Evolutionary conservation across 53 echinoderm and acorn worm genomes (phyloP).

Genomic region (Mesocentrotus franciscanus): DNA sequence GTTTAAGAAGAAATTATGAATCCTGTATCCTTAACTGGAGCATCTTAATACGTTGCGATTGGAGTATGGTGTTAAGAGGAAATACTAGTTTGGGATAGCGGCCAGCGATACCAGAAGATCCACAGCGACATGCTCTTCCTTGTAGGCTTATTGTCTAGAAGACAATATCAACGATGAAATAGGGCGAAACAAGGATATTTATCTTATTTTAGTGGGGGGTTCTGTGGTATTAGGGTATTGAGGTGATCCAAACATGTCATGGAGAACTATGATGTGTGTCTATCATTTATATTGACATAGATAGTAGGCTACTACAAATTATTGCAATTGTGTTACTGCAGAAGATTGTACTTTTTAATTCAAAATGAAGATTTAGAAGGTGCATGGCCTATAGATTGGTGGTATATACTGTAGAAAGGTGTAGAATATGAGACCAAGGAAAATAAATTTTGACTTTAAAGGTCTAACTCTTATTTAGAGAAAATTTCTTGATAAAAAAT

Average conservation of each 20-base stretch:
- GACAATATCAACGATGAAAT: background rate
- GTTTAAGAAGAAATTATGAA: background rate
- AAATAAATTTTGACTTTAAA: too few species aligned
- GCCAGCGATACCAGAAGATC: background rate
- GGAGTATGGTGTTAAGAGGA: slow-evolving; percentile 2
- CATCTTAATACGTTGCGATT: background rate
- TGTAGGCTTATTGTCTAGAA: background rate
- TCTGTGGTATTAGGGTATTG: background rate
- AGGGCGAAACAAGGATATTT: background rate
- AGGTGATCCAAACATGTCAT: background rate
- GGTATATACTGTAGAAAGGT: too few species aligned
- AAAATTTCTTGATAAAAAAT: too few species aligned
- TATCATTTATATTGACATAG: background rate
- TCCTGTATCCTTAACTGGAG: background rate
- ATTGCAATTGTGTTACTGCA: too few species aligned
- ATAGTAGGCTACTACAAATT: too few species aligned
- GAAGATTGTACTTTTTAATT: too few species aligned
- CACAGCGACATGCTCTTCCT: background rate
- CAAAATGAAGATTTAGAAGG: too few species aligned
- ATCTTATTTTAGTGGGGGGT: background rate
- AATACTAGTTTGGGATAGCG: background rate
- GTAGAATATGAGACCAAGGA: too few species aligned
- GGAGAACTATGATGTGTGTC: background rate
- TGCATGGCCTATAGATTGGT: too few species aligned
- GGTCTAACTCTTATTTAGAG: too few species aligned